Base-by-base conservation (phyloP, 2,113 vertebrate species). In the Promerops cafer region DNA sequence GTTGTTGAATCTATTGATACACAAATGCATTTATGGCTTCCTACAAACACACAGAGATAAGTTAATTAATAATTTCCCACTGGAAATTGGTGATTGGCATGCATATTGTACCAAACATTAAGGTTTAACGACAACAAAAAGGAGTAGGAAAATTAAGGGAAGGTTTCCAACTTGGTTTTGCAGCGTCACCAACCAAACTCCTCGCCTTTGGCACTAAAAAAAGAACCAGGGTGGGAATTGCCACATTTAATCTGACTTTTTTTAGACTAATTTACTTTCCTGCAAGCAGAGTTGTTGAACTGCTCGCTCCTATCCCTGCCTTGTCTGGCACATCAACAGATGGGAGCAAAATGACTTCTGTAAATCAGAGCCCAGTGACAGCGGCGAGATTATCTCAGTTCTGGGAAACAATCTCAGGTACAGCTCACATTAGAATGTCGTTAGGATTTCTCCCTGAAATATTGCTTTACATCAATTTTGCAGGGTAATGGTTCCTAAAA, bases 291-390 rank as follows among this genome's bases (percentile, higher is more conserved):
- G 26, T 28, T 11, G 5, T 35, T 21, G 53, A 86, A 42, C 60
- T 76, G 64, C 64, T 90, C 28, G 20, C 63, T 61, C 17, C 91
- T 83, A 78, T 22, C 77, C 24, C 80, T 83, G 78, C 68, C 89
- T 33, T 33, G 60, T 49, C 66, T 61, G 66, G 26, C 35, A 19
- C 82, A 76, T 42, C 87, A 89, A 72, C 84, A 70, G 87, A 88
- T 50, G 79, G 90, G 65, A 93, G 59, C 64, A 70, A 39, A 94
- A 57, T 37, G 1, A 71, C 64, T 70, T 3, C 20, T 44, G 84
- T 94, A 94, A 96, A 92, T 95, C 96, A 97, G 88, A 65, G 59
- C 16, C 22, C 13, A 19, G 80, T n/a, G 85, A 83, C 92, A 92
- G 83, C 77, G 64, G 59, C 12, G 28, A 56, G 72, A 77, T 83